Conservation (phyloP, 1,140 invertebrate genomes). For the Drosophila equinoxialis region DNA sequence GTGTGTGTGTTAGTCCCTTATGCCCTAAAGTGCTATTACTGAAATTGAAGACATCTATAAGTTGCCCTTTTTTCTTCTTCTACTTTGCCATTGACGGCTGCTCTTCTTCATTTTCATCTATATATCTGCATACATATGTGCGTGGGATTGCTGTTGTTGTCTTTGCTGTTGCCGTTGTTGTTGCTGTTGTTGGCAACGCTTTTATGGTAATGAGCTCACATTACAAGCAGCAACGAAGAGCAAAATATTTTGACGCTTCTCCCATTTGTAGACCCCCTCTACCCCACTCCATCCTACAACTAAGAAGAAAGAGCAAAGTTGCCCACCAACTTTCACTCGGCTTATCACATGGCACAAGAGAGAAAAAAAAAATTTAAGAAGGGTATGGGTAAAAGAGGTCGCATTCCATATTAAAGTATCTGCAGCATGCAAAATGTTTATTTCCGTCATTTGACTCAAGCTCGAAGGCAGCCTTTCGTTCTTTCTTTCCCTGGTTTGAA, state of each 20-base stretch:
- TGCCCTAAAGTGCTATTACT: constrained; percentile 77
- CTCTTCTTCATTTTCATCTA: constrained; percentile 17
- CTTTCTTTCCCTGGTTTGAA: constrained; percentile 29
- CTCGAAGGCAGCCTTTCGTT: constrained; percentile 29
- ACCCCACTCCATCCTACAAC: not conserved
- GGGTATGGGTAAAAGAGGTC: constrained; percentile 13
- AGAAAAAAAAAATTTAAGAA: constrained; percentile 15
- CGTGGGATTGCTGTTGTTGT: constrained; percentile 14
- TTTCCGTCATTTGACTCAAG: constrained; percentile 67
- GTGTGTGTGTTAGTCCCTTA: constrained; percentile 45
- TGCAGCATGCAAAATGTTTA: constrained; percentile 70
- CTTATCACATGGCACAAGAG: constrained; percentile 60
- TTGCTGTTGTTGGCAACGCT: constrained; percentile 53
- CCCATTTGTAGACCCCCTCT: constrained; percentile 32
- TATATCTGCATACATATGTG: constrained; percentile 33
- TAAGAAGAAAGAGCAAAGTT: constrained; percentile 27
- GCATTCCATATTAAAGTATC: constrained; percentile 47
- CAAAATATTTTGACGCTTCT: constrained; percentile 67
- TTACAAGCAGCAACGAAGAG: constrained; percentile 62
- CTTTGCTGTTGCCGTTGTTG: constrained; percentile 18
- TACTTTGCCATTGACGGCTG: constrained; percentile 25
- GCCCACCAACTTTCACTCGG: constrained; percentile 28
- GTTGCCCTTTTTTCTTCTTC: constrained; percentile 37
- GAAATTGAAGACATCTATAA: constrained; percentile 79
- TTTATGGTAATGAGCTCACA: constrained; percentile 81